Evolutionary conservation across 2,797 vertebrate species (phyloP).

Genomic region (Ctenosaura bakeri): DNA sequence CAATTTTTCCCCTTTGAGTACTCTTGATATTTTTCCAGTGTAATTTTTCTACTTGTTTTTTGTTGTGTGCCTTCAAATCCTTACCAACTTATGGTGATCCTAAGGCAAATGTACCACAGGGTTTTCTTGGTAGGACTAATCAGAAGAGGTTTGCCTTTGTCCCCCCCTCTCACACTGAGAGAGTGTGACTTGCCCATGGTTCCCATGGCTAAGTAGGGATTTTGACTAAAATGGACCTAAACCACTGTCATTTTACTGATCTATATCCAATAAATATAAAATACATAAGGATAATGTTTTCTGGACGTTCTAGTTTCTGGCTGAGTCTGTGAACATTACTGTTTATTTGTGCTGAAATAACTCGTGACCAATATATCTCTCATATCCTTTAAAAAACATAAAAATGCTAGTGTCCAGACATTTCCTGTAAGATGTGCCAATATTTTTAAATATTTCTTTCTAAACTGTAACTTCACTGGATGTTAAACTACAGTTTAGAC

Average conservation of each 20-base stretch:
- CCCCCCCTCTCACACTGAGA: no score
- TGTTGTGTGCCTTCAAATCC: no score
- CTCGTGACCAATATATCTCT: not conserved
- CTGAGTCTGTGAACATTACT: not conserved
- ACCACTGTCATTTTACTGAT: not conserved
- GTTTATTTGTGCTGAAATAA: not conserved
- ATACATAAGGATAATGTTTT: not conserved
- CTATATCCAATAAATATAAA: not conserved
- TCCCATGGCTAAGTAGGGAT: no score
- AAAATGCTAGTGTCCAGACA: not conserved
- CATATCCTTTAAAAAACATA: not conserved
- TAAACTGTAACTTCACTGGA: not conserved
- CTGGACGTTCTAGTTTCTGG: not conserved
- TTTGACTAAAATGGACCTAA: not conserved
- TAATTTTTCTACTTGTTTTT: no score
- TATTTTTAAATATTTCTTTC: not conserved
- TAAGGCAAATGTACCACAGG: no score
- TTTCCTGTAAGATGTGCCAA: not conserved
- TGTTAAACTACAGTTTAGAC: not conserved
- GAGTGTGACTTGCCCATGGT: no score
- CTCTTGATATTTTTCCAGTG: no score
- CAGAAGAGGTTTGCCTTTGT: no score
- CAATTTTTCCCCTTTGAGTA: no score
- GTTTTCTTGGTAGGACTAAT: no score
- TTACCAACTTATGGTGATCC: no score